Percentiles rank a stretch among this genome's conserved stretches.
These are phyloP conservation scores for Sesia apiformis DNA, from an alignment of 2,888 invertebrate genomes.

Conservation along the genomic window DNA sequence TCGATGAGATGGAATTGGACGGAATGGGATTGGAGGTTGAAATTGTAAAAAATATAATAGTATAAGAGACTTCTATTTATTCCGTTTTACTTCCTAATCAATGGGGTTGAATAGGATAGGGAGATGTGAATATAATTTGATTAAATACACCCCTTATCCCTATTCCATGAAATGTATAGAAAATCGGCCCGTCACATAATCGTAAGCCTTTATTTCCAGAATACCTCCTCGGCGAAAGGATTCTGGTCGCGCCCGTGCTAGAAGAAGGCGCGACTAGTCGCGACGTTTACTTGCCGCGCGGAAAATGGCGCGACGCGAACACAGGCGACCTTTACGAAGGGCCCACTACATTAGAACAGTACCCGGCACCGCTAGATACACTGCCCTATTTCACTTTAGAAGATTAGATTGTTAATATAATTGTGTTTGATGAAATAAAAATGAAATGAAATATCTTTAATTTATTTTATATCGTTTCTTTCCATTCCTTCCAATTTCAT, in stretches of 20 bases:
- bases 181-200: no score
- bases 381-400: slow-evolving; percentile 76
- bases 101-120: no score
- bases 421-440: neutral
- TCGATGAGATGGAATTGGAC: no score
- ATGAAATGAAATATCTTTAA: slow-evolving; percentile 2
- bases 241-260: slow-evolving; percentile 82
- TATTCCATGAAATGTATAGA: no score
- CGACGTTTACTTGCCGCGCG: slow-evolving; percentile 81
- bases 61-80: no score
- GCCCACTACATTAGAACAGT: slow-evolving; percentile 71
- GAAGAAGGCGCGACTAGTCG: slow-evolving; percentile 72
- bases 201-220: slow-evolving; percentile 58
- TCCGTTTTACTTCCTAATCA: no score
- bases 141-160: no score
- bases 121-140: no score
- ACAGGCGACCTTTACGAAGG: slow-evolving; percentile 53
- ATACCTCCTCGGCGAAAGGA: slow-evolving; percentile 80
- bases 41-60: no score
- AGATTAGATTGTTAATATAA: neutral
- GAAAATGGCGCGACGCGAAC: slow-evolving; percentile 78
- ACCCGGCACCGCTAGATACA: slow-evolving; percentile 76
- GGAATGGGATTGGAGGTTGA: no score
- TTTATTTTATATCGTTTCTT: neutral
- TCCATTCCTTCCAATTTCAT: no score